A percentile compares a stretch with the other conserved stretches of the same genome.
Evolutionary conservation across 2,113 vertebrate species (phyloP).

Genomic region (Carassius gibelio): DNA sequence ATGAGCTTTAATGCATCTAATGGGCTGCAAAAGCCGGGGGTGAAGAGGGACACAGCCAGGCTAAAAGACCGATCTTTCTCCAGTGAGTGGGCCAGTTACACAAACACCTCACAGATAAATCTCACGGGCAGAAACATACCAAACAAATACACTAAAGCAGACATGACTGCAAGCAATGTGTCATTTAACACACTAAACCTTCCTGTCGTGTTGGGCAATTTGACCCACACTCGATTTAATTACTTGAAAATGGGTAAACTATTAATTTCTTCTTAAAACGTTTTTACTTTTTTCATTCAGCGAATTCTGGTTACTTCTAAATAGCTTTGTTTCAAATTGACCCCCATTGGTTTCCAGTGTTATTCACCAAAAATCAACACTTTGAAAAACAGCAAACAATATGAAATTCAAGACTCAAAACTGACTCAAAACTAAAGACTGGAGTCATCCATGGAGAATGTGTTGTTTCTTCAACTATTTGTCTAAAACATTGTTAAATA

Average conservation of each 20-base stretch:
- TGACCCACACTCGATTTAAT: not conserved
- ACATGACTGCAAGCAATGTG: not conserved
- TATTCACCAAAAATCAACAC: too few species aligned
- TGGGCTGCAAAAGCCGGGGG: slow-evolving; percentile 15
- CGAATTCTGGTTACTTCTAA: too few species aligned
- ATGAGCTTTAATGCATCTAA: slow-evolving; percentile 39
- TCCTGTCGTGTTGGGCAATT: not conserved
- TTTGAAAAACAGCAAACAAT: too few species aligned
- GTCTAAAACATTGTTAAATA: too few species aligned
- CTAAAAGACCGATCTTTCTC: not conserved
- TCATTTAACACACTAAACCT: too few species aligned
- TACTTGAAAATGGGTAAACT: too few species aligned
- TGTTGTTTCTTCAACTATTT: too few species aligned
- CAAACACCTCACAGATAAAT: not conserved
- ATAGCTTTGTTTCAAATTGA: not conserved
- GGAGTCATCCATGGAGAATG: too few species aligned
- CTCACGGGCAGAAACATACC: not conserved
- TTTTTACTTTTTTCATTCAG: not conserved
- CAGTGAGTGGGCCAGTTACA: not conserved
- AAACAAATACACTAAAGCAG: not conserved
- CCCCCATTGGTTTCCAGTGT: too few species aligned
- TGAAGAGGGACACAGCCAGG: not conserved
- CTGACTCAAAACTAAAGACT: too few species aligned
- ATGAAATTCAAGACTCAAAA: too few species aligned
- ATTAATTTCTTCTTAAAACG: too few species aligned